A percentile compares a stretch with the other conserved stretches of the same genome.
These are phyloP conservation scores for Argyresthia albistria DNA, from an alignment of 2,888 invertebrate genomes.

Conservation along the genomic window DNA sequence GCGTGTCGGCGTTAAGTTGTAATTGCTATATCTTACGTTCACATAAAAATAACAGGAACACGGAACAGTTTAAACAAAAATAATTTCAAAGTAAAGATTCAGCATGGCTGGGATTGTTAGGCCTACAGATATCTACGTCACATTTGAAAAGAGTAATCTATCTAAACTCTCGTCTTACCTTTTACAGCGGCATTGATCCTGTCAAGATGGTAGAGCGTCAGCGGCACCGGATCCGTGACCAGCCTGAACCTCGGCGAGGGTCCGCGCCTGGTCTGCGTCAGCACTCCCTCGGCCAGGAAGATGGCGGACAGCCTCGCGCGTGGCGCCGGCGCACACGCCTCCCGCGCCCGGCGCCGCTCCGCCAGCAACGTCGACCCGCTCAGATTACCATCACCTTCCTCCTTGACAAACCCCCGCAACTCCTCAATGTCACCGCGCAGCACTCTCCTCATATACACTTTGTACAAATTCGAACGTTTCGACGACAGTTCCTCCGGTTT, in stretches of 20 bases:
- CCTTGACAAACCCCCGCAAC: slow-evolving; percentile 43
- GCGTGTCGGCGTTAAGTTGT: too few species aligned
- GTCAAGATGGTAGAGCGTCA: slow-evolving; percentile 66
- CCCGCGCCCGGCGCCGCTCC: slow-evolving; percentile 42
- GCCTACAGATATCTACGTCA: background rate
- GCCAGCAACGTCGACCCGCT: slow-evolving; percentile 52
- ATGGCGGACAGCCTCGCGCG: slow-evolving; percentile 61
- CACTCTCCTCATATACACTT: slow-evolving; percentile 55
- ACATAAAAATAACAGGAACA: too few species aligned
- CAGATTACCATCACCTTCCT: slow-evolving; percentile 41
- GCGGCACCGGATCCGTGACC: slow-evolving; percentile 62
- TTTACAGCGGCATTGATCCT: slow-evolving; percentile 67
- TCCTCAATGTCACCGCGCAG: slow-evolving; percentile 58
- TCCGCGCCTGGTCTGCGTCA: slow-evolving; percentile 30
- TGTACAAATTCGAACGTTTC: slow-evolving; percentile 55
- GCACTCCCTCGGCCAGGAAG: slow-evolving; percentile 50
- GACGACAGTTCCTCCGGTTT: slow-evolving; percentile 32
- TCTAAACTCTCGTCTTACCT: slow-evolving; percentile 40
- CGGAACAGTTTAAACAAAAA: too few species aligned
- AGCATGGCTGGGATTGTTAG: too few species aligned
- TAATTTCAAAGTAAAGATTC: too few species aligned
- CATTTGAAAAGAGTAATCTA: background rate
- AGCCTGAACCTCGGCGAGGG: slow-evolving; percentile 41
- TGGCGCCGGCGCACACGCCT: slow-evolving; percentile 54
- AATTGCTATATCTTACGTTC: too few species aligned